phyloP scores from a whole-genome alignment of 2,113 vertebrate species.

The Sceloporus undulatus region DNA sequence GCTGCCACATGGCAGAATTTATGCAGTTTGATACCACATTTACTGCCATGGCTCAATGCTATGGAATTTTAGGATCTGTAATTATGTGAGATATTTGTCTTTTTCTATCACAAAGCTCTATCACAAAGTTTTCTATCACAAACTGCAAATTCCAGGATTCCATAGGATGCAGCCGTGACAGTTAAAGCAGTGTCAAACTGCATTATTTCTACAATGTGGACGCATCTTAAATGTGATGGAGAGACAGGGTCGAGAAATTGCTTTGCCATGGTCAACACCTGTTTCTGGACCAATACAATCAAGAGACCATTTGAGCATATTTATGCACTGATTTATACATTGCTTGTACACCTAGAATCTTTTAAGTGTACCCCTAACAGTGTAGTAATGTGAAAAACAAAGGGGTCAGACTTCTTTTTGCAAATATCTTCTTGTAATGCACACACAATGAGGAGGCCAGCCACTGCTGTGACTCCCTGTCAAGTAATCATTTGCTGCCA shows the following conservation, averaged over 20 bases:
- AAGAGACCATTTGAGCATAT: neutral
- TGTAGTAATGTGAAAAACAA: neutral
- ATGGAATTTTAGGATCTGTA: too few species aligned
- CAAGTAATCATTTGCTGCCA: neutral
- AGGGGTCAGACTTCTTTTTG: neutral
- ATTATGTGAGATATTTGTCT: too few species aligned
- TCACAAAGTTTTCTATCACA: too few species aligned
- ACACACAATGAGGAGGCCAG: neutral
- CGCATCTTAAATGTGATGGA: neutral
- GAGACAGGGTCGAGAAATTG: neutral
- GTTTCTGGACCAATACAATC: neutral
- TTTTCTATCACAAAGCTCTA: too few species aligned
- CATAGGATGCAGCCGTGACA: too few species aligned
- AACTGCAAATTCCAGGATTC: too few species aligned
- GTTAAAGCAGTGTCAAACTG: too few species aligned
- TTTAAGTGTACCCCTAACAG: neutral
- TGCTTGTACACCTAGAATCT: neutral
- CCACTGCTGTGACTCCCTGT: neutral
- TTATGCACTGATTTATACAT: neutral
- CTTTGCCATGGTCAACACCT: neutral
- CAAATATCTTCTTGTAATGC: neutral
- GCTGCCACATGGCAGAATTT: too few species aligned
- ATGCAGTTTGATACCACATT: too few species aligned
- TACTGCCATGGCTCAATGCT: too few species aligned
- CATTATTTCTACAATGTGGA: too few species aligned